These are phyloP conservation scores for Aegypius monachus DNA, from an alignment of 2,113 vertebrate genomes.

Conservation along the genomic window DNA sequence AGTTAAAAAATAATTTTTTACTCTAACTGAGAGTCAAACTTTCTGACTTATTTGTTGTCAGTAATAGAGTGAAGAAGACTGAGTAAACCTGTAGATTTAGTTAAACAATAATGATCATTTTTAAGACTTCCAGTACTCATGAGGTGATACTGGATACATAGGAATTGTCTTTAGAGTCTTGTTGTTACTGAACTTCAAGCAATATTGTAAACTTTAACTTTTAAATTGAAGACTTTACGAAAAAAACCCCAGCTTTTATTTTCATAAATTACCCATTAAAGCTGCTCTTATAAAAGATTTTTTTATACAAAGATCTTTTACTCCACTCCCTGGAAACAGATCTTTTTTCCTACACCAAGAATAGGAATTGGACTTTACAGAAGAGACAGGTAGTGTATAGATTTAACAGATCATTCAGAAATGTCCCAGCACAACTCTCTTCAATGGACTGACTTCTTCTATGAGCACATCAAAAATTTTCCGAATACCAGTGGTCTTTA, in stretches of 20 bases:
- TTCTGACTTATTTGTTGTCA: not conserved
- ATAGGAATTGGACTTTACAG: not conserved
- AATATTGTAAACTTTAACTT: not conserved
- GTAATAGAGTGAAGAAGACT: not conserved
- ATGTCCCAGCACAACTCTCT: not conserved
- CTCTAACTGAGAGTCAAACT: not conserved
- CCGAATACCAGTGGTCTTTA: not conserved
- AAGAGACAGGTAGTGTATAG: not conserved
- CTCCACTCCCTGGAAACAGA: not conserved
- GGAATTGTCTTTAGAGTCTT: not conserved
- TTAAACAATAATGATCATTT: not conserved
- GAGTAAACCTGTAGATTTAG: not conserved
- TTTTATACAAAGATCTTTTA: not conserved
- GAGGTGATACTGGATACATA: not conserved
- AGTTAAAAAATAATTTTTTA: not conserved
- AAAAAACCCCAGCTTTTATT: not conserved
- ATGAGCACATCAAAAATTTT: not conserved
- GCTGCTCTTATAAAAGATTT: not conserved
- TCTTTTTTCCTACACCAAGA: not conserved
- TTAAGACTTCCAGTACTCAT: not conserved
- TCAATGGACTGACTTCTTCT: not conserved
- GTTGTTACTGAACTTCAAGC: not conserved
- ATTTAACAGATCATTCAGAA: not conserved
- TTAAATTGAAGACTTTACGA: not conserved
- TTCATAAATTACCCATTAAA: not conserved